Conservation (phyloP, 2,888 invertebrate species). For the Microctonus aethiopoides region DNA sequence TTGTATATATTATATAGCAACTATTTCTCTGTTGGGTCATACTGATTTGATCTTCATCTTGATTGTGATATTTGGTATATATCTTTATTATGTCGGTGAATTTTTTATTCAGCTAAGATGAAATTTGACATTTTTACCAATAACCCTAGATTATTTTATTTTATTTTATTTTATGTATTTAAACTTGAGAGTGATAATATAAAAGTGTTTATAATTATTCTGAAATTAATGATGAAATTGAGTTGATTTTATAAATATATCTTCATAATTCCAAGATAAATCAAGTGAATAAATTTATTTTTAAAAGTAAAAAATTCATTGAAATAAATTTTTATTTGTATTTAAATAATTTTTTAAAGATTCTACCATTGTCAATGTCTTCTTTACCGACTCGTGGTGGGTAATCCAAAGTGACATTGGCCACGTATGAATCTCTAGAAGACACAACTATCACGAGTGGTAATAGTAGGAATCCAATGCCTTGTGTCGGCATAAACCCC, state of each 20-base stretch:
- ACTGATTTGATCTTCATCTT: conserved; percentile 7
- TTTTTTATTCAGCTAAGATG: not conserved
- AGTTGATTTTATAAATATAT: no score
- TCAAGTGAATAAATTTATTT: no score
- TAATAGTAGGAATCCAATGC: conserved; percentile 31
- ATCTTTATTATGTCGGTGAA: not conserved
- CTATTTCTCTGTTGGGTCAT: conserved; percentile 9
- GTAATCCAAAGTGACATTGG: not conserved
- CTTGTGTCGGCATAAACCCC: conserved; percentile 23
- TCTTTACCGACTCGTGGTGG: conserved; percentile 14
- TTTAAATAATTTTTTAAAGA: no score
- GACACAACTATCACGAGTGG: conserved; percentile 26
- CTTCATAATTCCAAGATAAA: no score
- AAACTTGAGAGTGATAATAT: no score
- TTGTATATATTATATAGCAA: conserved; percentile 43
- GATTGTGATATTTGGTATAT: conserved; percentile 11
- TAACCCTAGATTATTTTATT: no score
- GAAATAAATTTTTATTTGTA: no score
- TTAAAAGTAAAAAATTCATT: no score
- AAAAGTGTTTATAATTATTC: no score
- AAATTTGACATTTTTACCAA: not conserved
- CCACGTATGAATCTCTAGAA: not conserved
- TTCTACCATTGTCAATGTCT: not conserved
- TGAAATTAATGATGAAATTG: no score
- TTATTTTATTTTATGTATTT: no score